phyloP scores from a whole-genome alignment of 2,888 invertebrate species.

The Ischnura elegans region DNA sequence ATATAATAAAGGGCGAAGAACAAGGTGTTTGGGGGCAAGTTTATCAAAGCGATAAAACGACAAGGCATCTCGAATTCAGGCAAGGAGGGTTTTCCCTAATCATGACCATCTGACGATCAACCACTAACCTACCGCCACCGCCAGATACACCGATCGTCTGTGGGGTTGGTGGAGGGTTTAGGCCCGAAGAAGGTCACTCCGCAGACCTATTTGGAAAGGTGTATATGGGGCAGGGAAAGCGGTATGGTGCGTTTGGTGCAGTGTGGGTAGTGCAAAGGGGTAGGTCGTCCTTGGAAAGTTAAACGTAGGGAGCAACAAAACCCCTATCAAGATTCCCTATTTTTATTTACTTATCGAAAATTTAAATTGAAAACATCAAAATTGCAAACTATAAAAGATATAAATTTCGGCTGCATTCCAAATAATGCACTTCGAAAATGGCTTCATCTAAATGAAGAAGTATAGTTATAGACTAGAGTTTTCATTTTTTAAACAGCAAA shows the following conservation, averaged over 20 bases:
- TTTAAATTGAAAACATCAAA: too few relatives aligned
- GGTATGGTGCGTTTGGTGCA: background rate
- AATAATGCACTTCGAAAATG: too few relatives aligned
- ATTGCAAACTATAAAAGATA: too few relatives aligned
- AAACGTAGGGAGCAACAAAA: too few relatives aligned
- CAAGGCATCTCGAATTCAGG: background rate
- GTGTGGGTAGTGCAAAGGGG: background rate
- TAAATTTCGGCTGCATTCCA: too few relatives aligned
- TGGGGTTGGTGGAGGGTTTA: background rate
- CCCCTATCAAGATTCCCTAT: too few relatives aligned
- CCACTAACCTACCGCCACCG: background rate
- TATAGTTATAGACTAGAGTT: too few relatives aligned
- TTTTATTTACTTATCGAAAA: too few relatives aligned
- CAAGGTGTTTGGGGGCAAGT: background rate
- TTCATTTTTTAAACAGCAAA: too few relatives aligned
- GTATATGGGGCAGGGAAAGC: background rate
- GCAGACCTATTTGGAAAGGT: background rate
- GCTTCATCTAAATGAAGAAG: too few relatives aligned
- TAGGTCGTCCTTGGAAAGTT: too few relatives aligned
- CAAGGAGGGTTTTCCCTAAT: background rate
- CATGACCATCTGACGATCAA: slow-evolving; percentile 48
- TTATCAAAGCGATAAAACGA: background rate
- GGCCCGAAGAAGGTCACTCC: background rate
- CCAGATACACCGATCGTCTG: background rate
- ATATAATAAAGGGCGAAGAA: background rate